These are phyloP conservation scores for Scolanthus callimorphus DNA, from an alignment of 92 coral and sea anemone species.

Conservation along the genomic window DNA sequence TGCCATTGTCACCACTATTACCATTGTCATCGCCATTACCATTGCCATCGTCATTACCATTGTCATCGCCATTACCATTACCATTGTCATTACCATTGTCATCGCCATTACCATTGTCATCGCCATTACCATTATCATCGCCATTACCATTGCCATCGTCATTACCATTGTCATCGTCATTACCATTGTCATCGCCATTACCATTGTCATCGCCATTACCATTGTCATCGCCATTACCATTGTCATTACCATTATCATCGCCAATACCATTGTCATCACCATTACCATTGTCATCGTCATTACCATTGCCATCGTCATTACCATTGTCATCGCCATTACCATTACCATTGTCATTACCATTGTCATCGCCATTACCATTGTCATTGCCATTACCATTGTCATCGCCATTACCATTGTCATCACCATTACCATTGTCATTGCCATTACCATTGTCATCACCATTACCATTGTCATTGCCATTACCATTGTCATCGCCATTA, in stretches of 20 bases:
- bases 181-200: neutral
- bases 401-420: neutral
- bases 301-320: neutral
- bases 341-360: neutral
- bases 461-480: neutral
- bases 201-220: neutral
- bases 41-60: neutral
- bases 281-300: neutral
- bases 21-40: neutral
- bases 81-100: conserved; percentile 1
- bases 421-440: neutral
- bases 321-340: neutral
- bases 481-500: neutral
- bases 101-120: neutral
- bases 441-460: neutral
- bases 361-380: neutral
- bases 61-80: neutral
- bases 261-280: neutral
- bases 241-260: neutral
- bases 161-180: neutral
- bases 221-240: neutral
- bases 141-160: neutral
- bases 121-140: neutral
- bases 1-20: neutral
- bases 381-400: neutral